Evolutionary conservation across 2,797 vertebrate species (phyloP).

Genomic region (Semaprochilodus insignis): DNA sequence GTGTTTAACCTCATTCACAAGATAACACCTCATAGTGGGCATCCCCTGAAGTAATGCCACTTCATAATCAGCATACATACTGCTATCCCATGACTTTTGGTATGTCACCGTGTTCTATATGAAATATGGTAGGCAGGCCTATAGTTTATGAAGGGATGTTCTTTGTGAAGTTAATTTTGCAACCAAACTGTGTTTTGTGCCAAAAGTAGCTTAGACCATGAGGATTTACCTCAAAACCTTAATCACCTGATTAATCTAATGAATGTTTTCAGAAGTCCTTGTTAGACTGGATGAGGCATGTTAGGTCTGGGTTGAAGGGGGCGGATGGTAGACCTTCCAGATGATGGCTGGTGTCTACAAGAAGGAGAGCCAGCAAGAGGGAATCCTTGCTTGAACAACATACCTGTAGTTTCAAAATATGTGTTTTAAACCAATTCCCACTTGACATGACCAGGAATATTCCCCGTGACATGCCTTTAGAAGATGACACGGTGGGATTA

Average conservation of each 20-base stretch:
- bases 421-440: constrained; percentile 14
- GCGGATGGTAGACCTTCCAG: not conserved
- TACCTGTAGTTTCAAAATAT: constrained; percentile 18
- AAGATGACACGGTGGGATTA: constrained; percentile 74
- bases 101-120: no score
- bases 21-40: no score
- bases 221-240: not conserved
- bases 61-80: no score
- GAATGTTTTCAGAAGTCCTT: not conserved
- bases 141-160: no score
- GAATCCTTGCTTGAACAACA: not conserved
- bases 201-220: not conserved
- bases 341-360: not conserved
- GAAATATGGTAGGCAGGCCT: no score
- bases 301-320: not conserved
- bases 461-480: constrained; percentile 64
- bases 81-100: no score
- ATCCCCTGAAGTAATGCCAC: no score
- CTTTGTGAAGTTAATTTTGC: no score
- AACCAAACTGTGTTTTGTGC: no score
- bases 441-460: constrained; percentile 51
- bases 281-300: not conserved
- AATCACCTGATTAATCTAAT: not conserved
- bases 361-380: not conserved
- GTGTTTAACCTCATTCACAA: no score